Evolutionary conservation across 2,797 vertebrate species (phyloP).

Genomic region (Passerculus sandwichensis): DNA sequence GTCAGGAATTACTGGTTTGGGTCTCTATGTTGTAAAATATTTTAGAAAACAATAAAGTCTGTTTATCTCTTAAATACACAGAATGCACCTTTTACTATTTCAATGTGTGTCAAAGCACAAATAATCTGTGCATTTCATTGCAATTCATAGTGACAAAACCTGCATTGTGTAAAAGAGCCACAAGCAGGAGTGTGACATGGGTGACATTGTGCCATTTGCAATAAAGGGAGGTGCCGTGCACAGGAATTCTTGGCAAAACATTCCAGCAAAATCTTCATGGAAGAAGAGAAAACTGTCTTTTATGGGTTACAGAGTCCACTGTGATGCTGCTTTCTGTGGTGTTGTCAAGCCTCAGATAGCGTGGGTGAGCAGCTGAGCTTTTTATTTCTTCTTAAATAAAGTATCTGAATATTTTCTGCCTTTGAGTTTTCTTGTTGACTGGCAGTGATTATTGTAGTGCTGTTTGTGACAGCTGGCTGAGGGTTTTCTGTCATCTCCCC

Average conservation of each 20-base stretch:
- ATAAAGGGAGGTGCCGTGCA: not conserved
- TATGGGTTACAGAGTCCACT: not conserved
- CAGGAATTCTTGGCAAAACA: not conserved
- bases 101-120: not conserved
- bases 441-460: not conserved
- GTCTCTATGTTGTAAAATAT: conserved; percentile 69
- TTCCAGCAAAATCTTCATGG: not conserved
- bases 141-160: not conserved
- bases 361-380: not conserved
- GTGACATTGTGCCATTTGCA: not conserved
- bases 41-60: conserved; percentile 79
- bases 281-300: not conserved
- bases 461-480: not conserved
- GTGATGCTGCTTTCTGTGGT: not conserved
- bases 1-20: conserved; percentile 55
- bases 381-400: not conserved
- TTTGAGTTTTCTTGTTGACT: not conserved
- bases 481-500: not conserved
- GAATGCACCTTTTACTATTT: conserved; percentile 16
- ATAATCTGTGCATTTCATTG: not conserved
- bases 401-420: not conserved
- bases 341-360: not conserved
- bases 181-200: not conserved
- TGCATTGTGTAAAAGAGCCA: not conserved
- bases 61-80: conserved; percentile 50